Conservation (phyloP, 2,797 vertebrate genomes). For the Gambusia yucatana region DNA sequence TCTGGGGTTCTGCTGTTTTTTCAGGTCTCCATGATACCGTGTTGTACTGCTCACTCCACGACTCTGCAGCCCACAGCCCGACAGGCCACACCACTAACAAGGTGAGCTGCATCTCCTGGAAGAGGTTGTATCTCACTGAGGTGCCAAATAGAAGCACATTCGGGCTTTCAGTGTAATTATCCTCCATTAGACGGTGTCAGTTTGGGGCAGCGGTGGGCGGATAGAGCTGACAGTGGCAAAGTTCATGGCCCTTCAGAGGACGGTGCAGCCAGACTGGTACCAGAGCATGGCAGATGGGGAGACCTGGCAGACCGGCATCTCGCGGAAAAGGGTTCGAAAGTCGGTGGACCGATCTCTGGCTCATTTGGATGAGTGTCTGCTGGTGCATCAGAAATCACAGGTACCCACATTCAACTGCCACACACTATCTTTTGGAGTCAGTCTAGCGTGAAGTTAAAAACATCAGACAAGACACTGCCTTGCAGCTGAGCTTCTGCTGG, state of each 20-base stretch:
- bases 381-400: slow-evolving; percentile 84
- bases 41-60: slow-evolving; percentile 91
- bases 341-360: slow-evolving; percentile 92
- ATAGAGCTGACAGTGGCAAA: slow-evolving; percentile 88
- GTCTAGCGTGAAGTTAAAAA: slow-evolving; percentile 25
- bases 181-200: slow-evolving; percentile 86
- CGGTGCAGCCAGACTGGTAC: slow-evolving; percentile 91
- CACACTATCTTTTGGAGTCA: slow-evolving; percentile 3
- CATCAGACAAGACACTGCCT: not conserved
- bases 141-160: not conserved
- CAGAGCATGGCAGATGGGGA: slow-evolving; percentile 95
- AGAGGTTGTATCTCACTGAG: not conserved
- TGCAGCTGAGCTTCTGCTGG: slow-evolving; percentile 24
- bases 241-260: slow-evolving; percentile 91
- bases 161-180: not conserved
- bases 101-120: slow-evolving; percentile 74
- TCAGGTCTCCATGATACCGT: slow-evolving; percentile 88
- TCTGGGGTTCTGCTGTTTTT: slow-evolving; percentile 10
- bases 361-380: slow-evolving; percentile 90
- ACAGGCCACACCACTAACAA: slow-evolving; percentile 92
- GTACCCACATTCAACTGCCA: slow-evolving; percentile 66
- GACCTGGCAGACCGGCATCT: slow-evolving; percentile 80
- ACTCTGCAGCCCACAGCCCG: slow-evolving; percentile 82
- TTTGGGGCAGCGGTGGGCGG: slow-evolving; percentile 93
- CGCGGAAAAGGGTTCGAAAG: slow-evolving; percentile 89